These are phyloP conservation scores for Mustela lutreola DNA, from an alignment of 2,113 vertebrate species.

Conservation along the genomic window DNA sequence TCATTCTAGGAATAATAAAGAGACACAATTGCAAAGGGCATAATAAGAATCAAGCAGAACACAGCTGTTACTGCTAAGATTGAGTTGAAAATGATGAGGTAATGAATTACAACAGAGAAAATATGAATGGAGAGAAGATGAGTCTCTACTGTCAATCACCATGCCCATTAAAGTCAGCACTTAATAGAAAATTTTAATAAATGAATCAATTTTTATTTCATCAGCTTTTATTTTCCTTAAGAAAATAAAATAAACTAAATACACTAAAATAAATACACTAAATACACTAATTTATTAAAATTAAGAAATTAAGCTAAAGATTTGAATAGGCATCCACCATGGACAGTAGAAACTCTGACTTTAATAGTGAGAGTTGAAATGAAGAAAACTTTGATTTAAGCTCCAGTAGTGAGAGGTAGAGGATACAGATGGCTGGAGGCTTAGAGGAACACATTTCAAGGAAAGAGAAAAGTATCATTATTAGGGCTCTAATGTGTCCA, in stretches of 20 bases:
- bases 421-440: not conserved
- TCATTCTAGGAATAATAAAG: slow-evolving; percentile 47
- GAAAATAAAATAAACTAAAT: no score
- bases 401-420: not conserved
- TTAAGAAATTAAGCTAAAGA: not conserved
- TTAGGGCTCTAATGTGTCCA: not conserved
- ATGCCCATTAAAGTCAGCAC: not conserved
- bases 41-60: slow-evolving; percentile 46
- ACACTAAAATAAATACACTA: no score
- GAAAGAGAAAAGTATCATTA: not conserved
- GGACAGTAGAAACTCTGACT: not conserved
- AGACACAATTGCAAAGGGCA: slow-evolving; percentile 39
- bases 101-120: slow-evolving; percentile 41
- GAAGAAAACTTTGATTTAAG: not conserved
- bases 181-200: not conserved
- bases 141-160: not conserved
- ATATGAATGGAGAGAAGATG: not conserved
- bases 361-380: not conserved
- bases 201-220: not conserved
- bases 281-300: not conserved
- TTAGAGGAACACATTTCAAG: not conserved
- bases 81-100: slow-evolving; percentile 40
- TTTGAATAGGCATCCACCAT: not conserved
- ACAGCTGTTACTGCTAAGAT: slow-evolving; percentile 41
- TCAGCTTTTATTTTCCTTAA: no score